These are phyloP conservation scores for Vulpes vulpes DNA, from an alignment of 2,113 vertebrate genomes.

Conservation along the genomic window DNA sequence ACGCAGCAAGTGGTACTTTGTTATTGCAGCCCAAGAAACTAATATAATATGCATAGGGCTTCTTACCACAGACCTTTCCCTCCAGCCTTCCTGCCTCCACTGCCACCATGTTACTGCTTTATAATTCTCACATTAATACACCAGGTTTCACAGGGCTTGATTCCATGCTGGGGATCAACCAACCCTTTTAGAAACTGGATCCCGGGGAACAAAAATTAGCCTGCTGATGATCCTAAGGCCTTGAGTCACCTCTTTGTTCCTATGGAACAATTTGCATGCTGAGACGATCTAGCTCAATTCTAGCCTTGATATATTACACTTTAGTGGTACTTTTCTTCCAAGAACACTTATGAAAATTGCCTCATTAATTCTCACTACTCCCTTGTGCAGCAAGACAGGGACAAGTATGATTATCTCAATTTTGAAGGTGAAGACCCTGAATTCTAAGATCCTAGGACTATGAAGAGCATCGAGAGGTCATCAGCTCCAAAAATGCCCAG, in stretches of 20 bases:
- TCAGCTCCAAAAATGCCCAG: background rate
- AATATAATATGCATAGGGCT: background rate
- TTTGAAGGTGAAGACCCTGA: conserved; percentile 56
- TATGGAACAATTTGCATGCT: background rate
- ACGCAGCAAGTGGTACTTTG: background rate
- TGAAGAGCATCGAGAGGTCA: background rate
- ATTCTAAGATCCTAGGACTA: conserved; percentile 1
- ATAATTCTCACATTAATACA: background rate
- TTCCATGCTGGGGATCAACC: background rate
- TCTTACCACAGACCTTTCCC: background rate
- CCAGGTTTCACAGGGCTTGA: background rate
- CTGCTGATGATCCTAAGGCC: background rate
- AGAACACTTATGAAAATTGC: conserved; percentile 73
- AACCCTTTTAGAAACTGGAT: background rate
- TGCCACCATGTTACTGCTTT: background rate
- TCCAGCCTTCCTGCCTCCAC: background rate
- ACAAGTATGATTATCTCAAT: conserved; percentile 52
- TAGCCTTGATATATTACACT: background rate
- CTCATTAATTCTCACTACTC: conserved; percentile 67
- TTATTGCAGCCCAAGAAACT: background rate
- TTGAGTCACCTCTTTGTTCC: background rate
- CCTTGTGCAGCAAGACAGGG: conserved; percentile 31
- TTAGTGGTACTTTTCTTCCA: conserved; percentile 61
- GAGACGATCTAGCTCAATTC: conserved; percentile 32
- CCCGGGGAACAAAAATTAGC: background rate